Evolutionary conservation across 92 coral and sea anemone species (phyloP), one percentile per base, ranked within the genome.

Genomic region (Pocillopora meandrina): DNA sequence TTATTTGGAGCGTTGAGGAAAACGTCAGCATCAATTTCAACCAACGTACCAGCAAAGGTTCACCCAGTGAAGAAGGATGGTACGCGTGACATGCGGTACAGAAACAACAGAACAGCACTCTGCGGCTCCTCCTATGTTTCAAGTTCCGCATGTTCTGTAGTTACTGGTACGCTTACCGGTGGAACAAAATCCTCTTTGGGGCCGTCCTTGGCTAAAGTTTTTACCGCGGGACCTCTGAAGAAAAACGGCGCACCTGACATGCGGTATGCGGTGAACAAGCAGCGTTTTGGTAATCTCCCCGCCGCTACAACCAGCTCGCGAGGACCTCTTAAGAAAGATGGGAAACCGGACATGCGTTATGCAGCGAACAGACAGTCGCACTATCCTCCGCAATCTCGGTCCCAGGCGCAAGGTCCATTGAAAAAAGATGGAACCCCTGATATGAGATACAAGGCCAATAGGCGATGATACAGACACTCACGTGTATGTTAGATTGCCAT

Each of bases 221-320:
- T 1, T 31, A 26, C 3, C 26, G 56, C 12, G 36, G 91, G 89
- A 8, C 94, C 91, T 2, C 12, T 70, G 47, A 88, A 84, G 81
- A 91, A 65, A 65, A 84, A 91, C 79, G 94, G 94, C 8, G 75
- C 87, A 49, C 94, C 92, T 12, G 94, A 91, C 75, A 90, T 90
- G 93, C 81, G 93, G 16, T 90, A 71, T 70, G 69, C 15, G 9
- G 86, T 66, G 15, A 89, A 89, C 81, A 79, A 85, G 65, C 61
- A 47, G 11, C 19, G 57, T 9, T 31, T 49, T n/a, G 55, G 69
- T 10, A 3, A 31, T 23, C 14, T 60, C 47, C 34, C 77, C 71
- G 33, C 42, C 19, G n/a, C 58, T 14, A 13, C 82, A 12, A 49
- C 72, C 71, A 26, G 26, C 26, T 16, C 60, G 33, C 14, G 16